Evolutionary conservation across 30 jellyfish, hydroid and myxozoan genomes (phyloP), one percentile per base, ranked within the genome.

Genomic region (Morbakka virulenta): DNA sequence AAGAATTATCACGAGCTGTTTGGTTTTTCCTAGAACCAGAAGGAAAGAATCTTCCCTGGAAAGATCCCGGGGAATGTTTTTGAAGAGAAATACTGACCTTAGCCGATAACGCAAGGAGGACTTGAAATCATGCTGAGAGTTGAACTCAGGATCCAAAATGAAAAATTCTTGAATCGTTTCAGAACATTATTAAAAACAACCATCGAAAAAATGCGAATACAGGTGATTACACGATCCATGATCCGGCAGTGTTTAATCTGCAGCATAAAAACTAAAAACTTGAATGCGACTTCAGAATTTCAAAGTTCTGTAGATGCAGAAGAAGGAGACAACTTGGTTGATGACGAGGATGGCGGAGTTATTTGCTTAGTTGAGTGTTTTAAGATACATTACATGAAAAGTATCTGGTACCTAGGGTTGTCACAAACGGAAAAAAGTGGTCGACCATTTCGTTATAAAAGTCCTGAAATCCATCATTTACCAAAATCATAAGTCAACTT

Each of bases 221-320:
- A 25, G 2, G 51, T 47, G 80, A 72, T 27, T 76, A 76, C 76
- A 50, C 83, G 49, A 72, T 72, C 49, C 49, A 72, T 72, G 83
- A 72, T 34, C 83, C 41, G 81, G 81, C 74, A 72, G 83, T 22
- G 33, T 68, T 68, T 66, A 68, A 68, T 68, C 80, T 68, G 80
- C 80, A 32, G 80, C n/a, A 68, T n/a, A n/a, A n/a, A n/a, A n/a
- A n/a, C n/a, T n/a, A n/a, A n/a, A n/a, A n/a, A 41, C 17, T 41
- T 41, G 9, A 17, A 17, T 6, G 57, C 57, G 17, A 41, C 57
- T 41, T 17, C 57, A 41, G 57, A 41, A 41, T 41, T 17, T 41
- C 17, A 6, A 41, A 17, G 2, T 52, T 35, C 32, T 68, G 80
- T 11, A 34, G 83, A 34, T 72, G 83, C 41, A 72, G 83, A 72